Evolutionary conservation across 2,113 vertebrate genomes (phyloP).

Genomic region (Conger conger): DNA sequence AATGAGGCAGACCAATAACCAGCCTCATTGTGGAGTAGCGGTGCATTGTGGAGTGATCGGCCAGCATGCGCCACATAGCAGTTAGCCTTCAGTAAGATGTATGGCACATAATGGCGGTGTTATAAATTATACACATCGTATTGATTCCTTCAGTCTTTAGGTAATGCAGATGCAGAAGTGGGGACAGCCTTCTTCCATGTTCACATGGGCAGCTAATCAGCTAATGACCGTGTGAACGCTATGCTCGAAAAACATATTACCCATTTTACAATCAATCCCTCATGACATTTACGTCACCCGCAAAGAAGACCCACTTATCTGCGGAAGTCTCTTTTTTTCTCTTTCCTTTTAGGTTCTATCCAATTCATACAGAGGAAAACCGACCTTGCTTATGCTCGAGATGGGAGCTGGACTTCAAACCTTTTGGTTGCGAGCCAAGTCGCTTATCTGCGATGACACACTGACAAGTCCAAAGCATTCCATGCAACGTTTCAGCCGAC

Average conservation of each 20-base stretch:
- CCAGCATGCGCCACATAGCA: not conserved
- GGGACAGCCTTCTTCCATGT: not conserved
- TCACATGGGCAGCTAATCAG: not conserved
- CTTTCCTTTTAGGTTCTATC: too few species aligned
- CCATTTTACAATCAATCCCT: not conserved
- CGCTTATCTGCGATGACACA: not conserved
- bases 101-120: not conserved
- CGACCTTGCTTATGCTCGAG: not conserved
- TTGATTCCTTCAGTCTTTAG: not conserved
- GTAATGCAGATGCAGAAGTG: not conserved
- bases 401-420: not conserved
- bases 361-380: not conserved
- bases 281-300: not conserved
- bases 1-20: not conserved
- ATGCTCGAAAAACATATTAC: not conserved
- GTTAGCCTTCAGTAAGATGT: not conserved
- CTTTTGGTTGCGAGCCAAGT: not conserved
- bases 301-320: not conserved
- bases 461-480: not conserved
- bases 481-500: not conserved
- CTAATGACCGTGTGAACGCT: not conserved
- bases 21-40: not conserved
- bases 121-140: not conserved
- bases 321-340: not conserved
- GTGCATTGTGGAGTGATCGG: not conserved